A percentile compares a stretch with the other conserved stretches of the same genome.
Conservation (phyloP, 2,113 vertebrate genomes). For the Corvus moneduloides region DNA sequence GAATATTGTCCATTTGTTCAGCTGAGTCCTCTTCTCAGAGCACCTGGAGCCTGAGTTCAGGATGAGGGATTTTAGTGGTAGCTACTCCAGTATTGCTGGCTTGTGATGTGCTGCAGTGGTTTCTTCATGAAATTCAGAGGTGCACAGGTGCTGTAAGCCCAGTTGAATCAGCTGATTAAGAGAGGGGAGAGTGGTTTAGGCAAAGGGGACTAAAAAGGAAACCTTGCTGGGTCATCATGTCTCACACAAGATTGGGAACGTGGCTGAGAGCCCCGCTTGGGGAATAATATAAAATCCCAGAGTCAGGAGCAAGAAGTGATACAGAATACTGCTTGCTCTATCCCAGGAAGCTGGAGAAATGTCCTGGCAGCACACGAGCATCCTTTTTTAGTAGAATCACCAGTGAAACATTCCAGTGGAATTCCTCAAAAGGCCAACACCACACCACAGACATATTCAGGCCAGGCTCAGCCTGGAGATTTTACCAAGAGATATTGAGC, state of each 20-base stretch:
- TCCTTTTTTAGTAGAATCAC: background rate
- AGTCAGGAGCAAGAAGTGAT: background rate
- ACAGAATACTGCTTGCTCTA: background rate
- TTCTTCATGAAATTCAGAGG: background rate
- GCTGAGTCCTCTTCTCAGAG: background rate
- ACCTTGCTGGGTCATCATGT: background rate
- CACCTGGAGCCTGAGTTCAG: background rate
- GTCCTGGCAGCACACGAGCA: background rate
- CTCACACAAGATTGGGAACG: background rate
- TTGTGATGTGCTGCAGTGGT: background rate
- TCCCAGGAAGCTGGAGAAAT: background rate
- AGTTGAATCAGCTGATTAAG: background rate
- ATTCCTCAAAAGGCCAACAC: constrained; percentile 1
- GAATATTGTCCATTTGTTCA: background rate
- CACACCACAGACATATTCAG: background rate
- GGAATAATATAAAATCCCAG: background rate
- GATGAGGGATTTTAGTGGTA: background rate
- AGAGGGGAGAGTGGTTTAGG: background rate
- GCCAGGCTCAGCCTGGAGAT: background rate
- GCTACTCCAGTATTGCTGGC: background rate
- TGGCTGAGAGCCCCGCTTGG: background rate
- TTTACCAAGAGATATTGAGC: background rate
- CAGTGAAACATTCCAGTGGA: background rate
- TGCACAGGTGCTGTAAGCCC: background rate
- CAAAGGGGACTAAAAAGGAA: background rate